These are phyloP conservation scores for Phalacrocorax aristotelis DNA, from an alignment of 2,113 vertebrate genomes.

Conservation along the genomic window DNA sequence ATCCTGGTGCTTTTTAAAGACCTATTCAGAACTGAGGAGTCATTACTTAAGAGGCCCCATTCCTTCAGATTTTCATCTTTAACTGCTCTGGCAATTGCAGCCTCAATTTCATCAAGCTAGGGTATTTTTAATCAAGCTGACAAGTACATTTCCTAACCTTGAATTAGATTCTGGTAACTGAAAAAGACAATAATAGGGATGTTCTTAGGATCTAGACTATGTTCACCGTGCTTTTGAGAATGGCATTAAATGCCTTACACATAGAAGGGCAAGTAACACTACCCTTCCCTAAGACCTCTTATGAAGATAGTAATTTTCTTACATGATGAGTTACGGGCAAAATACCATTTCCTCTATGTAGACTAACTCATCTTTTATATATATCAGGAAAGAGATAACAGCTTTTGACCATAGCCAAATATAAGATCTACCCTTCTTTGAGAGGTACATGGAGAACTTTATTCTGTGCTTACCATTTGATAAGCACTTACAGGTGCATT, in stretches of 20 bases:
- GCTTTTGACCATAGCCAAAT: neutral
- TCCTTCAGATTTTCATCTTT: neutral
- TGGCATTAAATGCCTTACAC: neutral
- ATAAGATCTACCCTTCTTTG: neutral
- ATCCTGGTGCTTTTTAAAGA: neutral
- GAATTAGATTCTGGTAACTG: neutral
- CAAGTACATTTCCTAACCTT: neutral
- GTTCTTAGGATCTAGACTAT: neutral
- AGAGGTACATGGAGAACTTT: neutral
- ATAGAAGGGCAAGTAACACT: neutral
- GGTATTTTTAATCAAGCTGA: neutral
- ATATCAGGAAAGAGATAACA: neutral
- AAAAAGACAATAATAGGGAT: neutral
- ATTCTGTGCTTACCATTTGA: neutral
- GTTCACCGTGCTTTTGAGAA: fast-evolving
- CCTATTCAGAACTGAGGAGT: neutral
- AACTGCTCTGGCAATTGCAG: neutral
- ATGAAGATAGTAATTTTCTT: neutral
- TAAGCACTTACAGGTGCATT: neutral
- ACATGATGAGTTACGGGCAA: neutral
- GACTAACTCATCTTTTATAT: neutral
- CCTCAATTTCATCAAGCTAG: neutral
- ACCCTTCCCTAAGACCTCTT: neutral
- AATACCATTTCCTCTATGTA: neutral
- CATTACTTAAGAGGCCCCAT: neutral